phyloP scores from a whole-genome alignment of 1,140 invertebrate genomes.

The Temnothorax longispinosus region DNA sequence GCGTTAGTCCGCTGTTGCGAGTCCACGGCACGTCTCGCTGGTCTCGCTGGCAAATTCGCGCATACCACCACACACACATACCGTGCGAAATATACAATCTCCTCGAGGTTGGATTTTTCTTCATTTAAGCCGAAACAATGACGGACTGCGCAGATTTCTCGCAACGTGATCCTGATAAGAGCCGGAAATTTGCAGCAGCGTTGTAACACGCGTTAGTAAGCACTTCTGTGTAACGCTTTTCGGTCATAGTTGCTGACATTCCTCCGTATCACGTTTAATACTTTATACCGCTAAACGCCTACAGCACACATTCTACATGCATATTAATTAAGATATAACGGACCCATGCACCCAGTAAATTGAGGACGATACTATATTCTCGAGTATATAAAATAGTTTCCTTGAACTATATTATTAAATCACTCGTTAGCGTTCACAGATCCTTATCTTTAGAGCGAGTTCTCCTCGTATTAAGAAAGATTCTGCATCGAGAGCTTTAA shows the following conservation, averaged over 20 bases:
- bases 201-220: constrained; percentile 38
- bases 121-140: constrained; percentile 59
- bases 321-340: constrained; percentile 50
- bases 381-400: constrained; percentile 1
- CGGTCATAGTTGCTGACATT: constrained; percentile 20
- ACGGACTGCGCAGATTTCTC: constrained; percentile 53
- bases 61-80: too few species aligned
- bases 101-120: constrained; percentile 49
- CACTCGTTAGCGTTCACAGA: not conserved
- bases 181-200: constrained; percentile 9
- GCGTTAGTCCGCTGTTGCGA: constrained; percentile 40
- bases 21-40: constrained; percentile 51
- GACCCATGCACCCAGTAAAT: constrained; percentile 35
- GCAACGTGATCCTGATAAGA: constrained; percentile 51
- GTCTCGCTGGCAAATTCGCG: constrained; percentile 40
- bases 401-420: constrained; percentile 30
- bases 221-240: constrained; percentile 28
- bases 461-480: not conserved
- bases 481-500: not conserved
- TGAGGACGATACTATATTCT: not conserved
- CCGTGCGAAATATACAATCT: constrained; percentile 52
- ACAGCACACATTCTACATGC: constrained; percentile 28
- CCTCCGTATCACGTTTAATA: constrained; percentile 30
- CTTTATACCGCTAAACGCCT: constrained; percentile 45
- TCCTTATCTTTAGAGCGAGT: not conserved